Conservation (phyloP, 2,113 vertebrate species). For the Suncus etruscus region DNA sequence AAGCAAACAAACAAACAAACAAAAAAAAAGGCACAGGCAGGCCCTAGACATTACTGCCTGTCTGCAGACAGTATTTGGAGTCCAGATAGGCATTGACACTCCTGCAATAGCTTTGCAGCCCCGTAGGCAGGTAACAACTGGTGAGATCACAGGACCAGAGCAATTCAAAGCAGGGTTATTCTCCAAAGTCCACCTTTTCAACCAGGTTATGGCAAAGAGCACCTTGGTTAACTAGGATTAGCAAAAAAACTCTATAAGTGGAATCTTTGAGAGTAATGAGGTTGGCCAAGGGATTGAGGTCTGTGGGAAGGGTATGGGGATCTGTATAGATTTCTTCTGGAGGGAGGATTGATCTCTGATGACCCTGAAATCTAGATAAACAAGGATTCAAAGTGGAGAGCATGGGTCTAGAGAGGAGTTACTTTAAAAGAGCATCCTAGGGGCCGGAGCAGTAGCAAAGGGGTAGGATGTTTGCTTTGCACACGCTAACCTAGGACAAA, state of each 20-base stretch:
- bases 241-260: neutral
- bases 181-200: neutral
- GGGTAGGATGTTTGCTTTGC: too few relatives aligned
- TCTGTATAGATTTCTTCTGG: too few relatives aligned
- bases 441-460: too few relatives aligned
- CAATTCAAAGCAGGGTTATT: neutral
- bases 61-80: constrained; percentile 3
- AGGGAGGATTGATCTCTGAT: too few relatives aligned
- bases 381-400: neutral
- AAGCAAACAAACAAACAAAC: too few relatives aligned
- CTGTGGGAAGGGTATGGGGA: neutral
- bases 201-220: neutral
- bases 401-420: neutral
- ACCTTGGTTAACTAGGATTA: neutral
- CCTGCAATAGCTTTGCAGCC: neutral
- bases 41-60: neutral
- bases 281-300: neutral
- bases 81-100: neutral
- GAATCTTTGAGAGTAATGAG: neutral
- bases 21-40: too few relatives aligned
- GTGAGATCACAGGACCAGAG: neutral
- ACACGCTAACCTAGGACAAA: too few relatives aligned
- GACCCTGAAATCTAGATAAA: too few relatives aligned
- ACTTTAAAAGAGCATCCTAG: too few relatives aligned
- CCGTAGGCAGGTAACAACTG: neutral